Evolutionary conservation across 1,140 invertebrate genomes (phyloP).

Genomic region (Drosophila baimaii): DNA sequence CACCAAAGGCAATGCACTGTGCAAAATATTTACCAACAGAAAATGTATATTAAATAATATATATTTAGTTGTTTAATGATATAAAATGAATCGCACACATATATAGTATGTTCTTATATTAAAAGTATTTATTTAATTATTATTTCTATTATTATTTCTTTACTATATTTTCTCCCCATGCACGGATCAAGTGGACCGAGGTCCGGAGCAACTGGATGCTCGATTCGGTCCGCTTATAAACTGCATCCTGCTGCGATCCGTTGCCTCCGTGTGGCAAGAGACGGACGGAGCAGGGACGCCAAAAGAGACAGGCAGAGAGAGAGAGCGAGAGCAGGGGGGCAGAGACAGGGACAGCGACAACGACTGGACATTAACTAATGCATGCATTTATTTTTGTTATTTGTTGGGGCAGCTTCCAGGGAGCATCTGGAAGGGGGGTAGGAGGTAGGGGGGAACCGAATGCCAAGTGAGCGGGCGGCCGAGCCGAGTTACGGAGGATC

Average conservation of each 20-base stretch:
- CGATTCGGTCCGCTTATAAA: conserved; percentile 80
- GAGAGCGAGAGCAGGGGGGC: no score
- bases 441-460: not conserved
- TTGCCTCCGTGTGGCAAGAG: conserved; percentile 34
- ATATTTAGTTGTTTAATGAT: not conserved
- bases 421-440: no score
- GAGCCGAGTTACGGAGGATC: conserved; percentile 41
- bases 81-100: no score
- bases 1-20: conserved; percentile 10
- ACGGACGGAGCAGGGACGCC: not conserved
- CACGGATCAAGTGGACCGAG: conserved; percentile 22
- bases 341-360: conserved; percentile 39
- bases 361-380: conserved; percentile 81
- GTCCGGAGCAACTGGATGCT: conserved; percentile 50
- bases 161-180: conserved; percentile 1
- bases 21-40: not conserved
- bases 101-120: no score
- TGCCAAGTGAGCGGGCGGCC: conserved; percentile 26
- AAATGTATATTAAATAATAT: not conserved
- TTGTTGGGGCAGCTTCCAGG: conserved; percentile 31
- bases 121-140: not conserved
- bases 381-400: conserved; percentile 79
- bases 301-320: not conserved
- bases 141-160: no score
- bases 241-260: conserved; percentile 78